Base-by-base conservation (phyloP, 2,113 vertebrate genomes). In the Coryphaenoides rupestris region DNA sequence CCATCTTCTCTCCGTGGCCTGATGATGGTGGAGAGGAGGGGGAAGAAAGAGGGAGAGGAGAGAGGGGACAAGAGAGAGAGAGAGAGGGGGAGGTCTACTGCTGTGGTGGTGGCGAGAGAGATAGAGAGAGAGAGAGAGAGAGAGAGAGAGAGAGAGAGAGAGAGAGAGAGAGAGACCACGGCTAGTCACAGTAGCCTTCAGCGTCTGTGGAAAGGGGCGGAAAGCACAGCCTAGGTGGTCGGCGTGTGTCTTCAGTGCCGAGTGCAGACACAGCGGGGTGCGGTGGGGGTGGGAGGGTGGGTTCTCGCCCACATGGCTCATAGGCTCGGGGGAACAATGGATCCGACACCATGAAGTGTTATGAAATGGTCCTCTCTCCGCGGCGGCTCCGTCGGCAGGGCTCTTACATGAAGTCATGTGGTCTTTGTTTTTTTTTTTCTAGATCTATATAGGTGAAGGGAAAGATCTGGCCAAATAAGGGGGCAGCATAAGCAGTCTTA, bases 311-410 rank as follows among this genome's bases (percentile, higher is more conserved):
- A 86, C 84, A 78, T 6, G 74, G 45, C 75, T 75, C 46, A 78
- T 75, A 69, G 77, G 77, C 81, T 77, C 61, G 2, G 69, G n/a
- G 81, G 83, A 86, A 88, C 86, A 88, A 83, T 84, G 74, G 77
- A 75, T 70, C 83, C 78, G 81, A 82, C 83, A 84, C 81, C 84
- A 67, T 77, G 70, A 85, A 79, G 77, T 58, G 72, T 80, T 76
- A 77, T 79, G 73, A 84, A 85, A 85, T 77, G 74, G 83, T 71
- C 74, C 78, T 83, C 54, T 65, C 72, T n/a, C n/a, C n/a, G n/a
- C n/a, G 74, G 70, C 75, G 65, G 73, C 60, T 74, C 73, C 64
- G 79, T 71, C 78, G 83, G 84, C 84, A 83, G 82, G 61, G 77
- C 68, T 75, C 78, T 80, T 59, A 60, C 76, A 70, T 23, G 68